These are phyloP conservation scores for Hedychridium roseum DNA, from an alignment of 2,888 invertebrate species.

Conservation along the genomic window DNA sequence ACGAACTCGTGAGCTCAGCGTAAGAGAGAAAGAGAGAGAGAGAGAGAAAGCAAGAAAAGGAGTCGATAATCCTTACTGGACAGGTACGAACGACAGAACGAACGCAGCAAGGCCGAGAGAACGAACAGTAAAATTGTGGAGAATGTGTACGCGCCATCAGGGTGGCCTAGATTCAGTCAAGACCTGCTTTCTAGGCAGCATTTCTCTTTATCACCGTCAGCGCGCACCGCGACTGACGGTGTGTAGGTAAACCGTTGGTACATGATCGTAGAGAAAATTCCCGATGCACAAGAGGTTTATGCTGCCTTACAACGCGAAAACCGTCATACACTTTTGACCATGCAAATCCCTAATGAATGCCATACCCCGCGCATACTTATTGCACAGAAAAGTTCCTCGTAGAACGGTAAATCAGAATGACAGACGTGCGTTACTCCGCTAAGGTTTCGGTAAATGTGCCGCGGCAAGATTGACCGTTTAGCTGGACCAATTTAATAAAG, in stretches of 20 bases:
- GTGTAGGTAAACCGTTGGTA: conserved; percentile 45
- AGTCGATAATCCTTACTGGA: conserved; percentile 12
- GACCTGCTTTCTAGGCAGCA: conserved; percentile 65
- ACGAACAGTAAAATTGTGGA: conserved; percentile 60
- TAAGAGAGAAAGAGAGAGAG: conserved; percentile 13
- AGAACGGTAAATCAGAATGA: too few species aligned
- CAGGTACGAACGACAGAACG: too few species aligned
- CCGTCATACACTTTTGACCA: too few species aligned
- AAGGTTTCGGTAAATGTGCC: too few species aligned
- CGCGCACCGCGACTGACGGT: conserved; percentile 30
- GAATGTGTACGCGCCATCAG: conserved; percentile 58
- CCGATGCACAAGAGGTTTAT: conserved; percentile 25
- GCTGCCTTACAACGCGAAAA: too few species aligned
- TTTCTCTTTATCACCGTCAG: conserved; percentile 62
- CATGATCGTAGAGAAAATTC: conserved; percentile 49
- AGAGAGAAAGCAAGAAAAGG: conserved; percentile 10
- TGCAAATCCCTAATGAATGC: too few species aligned
- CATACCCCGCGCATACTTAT: too few species aligned
- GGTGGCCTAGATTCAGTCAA: conserved; percentile 62
- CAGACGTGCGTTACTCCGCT: too few species aligned
- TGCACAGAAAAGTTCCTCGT: too few species aligned
- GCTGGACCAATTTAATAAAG: too few species aligned
- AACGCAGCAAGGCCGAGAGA: conserved; percentile 50
- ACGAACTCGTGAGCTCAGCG: conserved; percentile 5
- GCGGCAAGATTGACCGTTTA: too few species aligned